phyloP scores from a whole-genome alignment of 2,113 vertebrate genomes.

The Brachionichthys hirsutus region DNA sequence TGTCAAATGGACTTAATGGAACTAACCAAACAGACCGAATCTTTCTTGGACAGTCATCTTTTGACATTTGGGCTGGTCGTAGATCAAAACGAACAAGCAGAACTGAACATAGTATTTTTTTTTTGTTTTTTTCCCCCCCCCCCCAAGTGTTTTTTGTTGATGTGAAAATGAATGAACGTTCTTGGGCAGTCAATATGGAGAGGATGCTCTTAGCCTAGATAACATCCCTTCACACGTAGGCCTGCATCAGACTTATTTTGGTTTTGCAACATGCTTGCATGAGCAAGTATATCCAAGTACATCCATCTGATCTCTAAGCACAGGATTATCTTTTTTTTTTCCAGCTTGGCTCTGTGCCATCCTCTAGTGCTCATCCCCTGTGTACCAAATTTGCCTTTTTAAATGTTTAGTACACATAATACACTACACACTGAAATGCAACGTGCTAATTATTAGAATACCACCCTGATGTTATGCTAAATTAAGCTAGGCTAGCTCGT shows the following conservation, averaged over 20 bases:
- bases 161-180: constrained; percentile 46
- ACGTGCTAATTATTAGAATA: too few relatives aligned
- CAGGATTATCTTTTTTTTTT: too few relatives aligned
- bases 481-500: too few relatives aligned
- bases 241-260: constrained; percentile 5
- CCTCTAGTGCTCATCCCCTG: too few relatives aligned
- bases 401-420: not conserved
- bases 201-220: constrained; percentile 5
- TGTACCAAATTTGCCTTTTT: constrained; percentile 7
- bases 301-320: too few relatives aligned
- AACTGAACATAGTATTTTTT: constrained; percentile 53
- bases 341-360: too few relatives aligned
- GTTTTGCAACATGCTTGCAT: not conserved
- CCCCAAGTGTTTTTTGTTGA: constrained; percentile 4
- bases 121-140: too few relatives aligned
- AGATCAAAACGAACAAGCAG: constrained; percentile 37
- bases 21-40: constrained; percentile 26
- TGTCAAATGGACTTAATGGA: constrained; percentile 43
- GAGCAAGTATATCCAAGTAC: too few relatives aligned
- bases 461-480: too few relatives aligned
- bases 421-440: too few relatives aligned
- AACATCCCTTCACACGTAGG: constrained; percentile 22
- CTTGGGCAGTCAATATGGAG: constrained; percentile 25
- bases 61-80: constrained; percentile 20
- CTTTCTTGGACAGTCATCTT: constrained; percentile 27